Percentiles rank a stretch among this genome's conserved stretches.
These are phyloP conservation scores for Phragmatobia fuliginosa DNA, from an alignment of 2,888 invertebrate genomes.

Conservation along the genomic window DNA sequence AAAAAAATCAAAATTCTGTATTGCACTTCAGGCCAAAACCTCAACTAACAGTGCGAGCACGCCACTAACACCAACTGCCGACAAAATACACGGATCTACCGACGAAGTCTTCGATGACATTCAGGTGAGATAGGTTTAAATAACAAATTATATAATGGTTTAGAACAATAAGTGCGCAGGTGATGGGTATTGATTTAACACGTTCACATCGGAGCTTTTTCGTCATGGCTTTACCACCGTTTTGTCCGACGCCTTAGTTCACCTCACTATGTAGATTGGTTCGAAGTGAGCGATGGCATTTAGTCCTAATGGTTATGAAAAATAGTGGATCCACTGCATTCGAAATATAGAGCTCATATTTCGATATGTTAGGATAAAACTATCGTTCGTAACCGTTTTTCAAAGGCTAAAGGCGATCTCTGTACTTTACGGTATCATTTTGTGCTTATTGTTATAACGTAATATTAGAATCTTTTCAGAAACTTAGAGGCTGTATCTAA, in stretches of 20 bases:
- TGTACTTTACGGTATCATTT: slow-evolving; percentile 53
- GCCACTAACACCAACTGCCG: slow-evolving; percentile 75
- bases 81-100: slow-evolving; percentile 78
- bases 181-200: slow-evolving; percentile 82
- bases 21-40: slow-evolving; percentile 73
- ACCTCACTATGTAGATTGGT: slow-evolving; percentile 62
- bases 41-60: slow-evolving; percentile 82
- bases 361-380: slow-evolving; percentile 66
- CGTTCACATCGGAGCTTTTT: slow-evolving; percentile 82
- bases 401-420: slow-evolving; percentile 52
- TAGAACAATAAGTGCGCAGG: slow-evolving; percentile 62
- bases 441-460: slow-evolving; percentile 47
- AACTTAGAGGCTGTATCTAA: slow-evolving; percentile 28
- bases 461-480: slow-evolving; percentile 27
- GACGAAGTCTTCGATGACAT: slow-evolving; percentile 84
- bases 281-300: slow-evolving; percentile 53
- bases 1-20: slow-evolving; percentile 41
- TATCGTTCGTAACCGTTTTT: slow-evolving; percentile 57
- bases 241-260: slow-evolving; percentile 59
- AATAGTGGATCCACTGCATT: slow-evolving; percentile 65
- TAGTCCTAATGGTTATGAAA: slow-evolving; percentile 53
- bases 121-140: slow-evolving; percentile 69
- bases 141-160: slow-evolving; percentile 19
- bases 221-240: slow-evolving; percentile 68
- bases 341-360: slow-evolving; percentile 84